Base-by-base conservation (phyloP, 2,888 invertebrate genomes). In the Buathra laborator region DNA sequence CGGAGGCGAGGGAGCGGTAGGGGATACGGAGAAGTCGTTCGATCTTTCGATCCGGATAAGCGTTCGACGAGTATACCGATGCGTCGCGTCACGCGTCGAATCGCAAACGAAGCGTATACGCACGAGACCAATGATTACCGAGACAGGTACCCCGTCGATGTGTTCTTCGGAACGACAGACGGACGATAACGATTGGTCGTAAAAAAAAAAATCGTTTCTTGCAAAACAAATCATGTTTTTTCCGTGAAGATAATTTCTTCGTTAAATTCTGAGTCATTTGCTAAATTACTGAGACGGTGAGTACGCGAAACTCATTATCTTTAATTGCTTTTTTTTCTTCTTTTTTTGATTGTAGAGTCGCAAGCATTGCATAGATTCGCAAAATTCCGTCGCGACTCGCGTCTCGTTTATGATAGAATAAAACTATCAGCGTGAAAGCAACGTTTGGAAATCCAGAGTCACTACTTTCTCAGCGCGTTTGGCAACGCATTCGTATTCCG, bases 71-170 rank as follows among this genome's bases (percentile, higher is more conserved):
- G 64, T n/a, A 51, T 51, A 66, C 43, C 48, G 71, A 81, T 67
- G 56, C 48, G 70, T 62, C 67, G 81, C 62, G 66, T 77, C 78
- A 84, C 81, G 83, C 82, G 24, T 67, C 77, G 85, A 79, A 84
- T 85, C 82, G 84, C 79, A 81, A 89, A 82, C 84, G 85, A 89
- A 89, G 87, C 83, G 81, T 72, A 29, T 43, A 44, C 37, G 43
- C 59, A 14, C 53, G 37, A 16, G 48, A 19, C 10, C 48, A 24
- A 79, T 37, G 59, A 48, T 59, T 46, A 19, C 68, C 37, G 76
- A 79, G 85, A 72, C 84, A 75, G 56, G 85, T 84, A 71, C 43
- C 56, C 53, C 14, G 16, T 14, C 16, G 48, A 68, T 53, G 43
- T 19, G 19, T 71, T 16, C 32, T 24, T 67, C 37, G 37, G 37